Conservation (phyloP, 2,888 invertebrate species). For the Hirtodrosophila alboralis region DNA sequence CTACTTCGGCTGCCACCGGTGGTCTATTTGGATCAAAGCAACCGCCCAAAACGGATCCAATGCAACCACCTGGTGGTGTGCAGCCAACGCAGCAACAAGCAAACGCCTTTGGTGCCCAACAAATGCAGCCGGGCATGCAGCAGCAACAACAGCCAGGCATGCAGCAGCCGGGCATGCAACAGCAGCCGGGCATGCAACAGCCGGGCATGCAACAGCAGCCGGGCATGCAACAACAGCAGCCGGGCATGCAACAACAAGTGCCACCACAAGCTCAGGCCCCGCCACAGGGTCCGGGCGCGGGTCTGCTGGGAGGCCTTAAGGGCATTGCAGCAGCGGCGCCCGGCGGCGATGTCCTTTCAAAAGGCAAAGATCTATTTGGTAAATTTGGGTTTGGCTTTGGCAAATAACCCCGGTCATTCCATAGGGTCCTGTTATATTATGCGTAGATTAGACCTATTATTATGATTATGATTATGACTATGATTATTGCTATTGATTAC, state of each 20-base stretch:
- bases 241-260: slow-evolving; percentile 85
- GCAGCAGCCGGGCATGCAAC: slow-evolving; percentile 47
- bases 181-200: slow-evolving; percentile 84
- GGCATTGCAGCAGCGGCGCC: slow-evolving; percentile 93
- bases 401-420: slow-evolving; percentile 86
- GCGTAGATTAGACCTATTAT: slow-evolving; percentile 80
- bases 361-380: slow-evolving; percentile 94
- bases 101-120: slow-evolving; percentile 82
- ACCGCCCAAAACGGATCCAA: slow-evolving; percentile 85
- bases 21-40: slow-evolving; percentile 84
- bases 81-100: slow-evolving; percentile 84
- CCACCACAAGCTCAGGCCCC: slow-evolving; percentile 81
- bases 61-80: slow-evolving; percentile 85
- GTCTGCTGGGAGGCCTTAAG: slow-evolving; percentile 96
- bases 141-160: slow-evolving; percentile 80
- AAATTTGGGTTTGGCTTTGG: slow-evolving; percentile 95
- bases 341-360: slow-evolving; percentile 95
- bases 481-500: slow-evolving; percentile 69
- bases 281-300: slow-evolving; percentile 87
- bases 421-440: slow-evolving; percentile 81
- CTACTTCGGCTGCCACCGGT: slow-evolving; percentile 84
- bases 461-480: slow-evolving; percentile 63
- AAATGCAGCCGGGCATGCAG: slow-evolving; percentile 60
- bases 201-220: slow-evolving; percentile 64
- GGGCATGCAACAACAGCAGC: slow-evolving; percentile 64